A percentile compares a stretch with the other conserved stretches of the same genome.
Evolutionary conservation across 1,140 invertebrate genomes (phyloP).

Genomic region (Lethocerus indicus): DNA sequence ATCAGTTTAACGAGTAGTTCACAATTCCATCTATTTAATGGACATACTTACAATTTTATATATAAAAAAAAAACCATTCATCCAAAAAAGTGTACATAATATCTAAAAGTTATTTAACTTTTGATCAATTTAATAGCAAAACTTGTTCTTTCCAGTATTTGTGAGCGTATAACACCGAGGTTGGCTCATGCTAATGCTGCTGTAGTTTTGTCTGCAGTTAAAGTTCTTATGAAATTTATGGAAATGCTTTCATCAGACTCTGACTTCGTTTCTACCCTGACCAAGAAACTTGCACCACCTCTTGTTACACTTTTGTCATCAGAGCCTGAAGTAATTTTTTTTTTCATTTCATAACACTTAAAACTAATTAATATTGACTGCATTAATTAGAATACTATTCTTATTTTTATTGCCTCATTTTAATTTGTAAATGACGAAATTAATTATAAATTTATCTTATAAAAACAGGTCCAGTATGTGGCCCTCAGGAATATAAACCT

Average conservation of each 20-base stretch:
- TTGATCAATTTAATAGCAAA: too few relatives aligned
- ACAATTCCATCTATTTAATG: too few relatives aligned
- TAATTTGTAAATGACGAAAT: too few relatives aligned
- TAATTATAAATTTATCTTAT: neutral
- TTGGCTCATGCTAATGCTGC: slow-evolving; percentile 98
- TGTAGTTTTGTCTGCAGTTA: slow-evolving; percentile 97
- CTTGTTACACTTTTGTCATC: slow-evolving; percentile 94
- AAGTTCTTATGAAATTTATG: slow-evolving; percentile 95
- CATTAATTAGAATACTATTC: neutral
- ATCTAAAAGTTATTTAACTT: too few relatives aligned
- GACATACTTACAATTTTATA: too few relatives aligned
- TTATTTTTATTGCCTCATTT: neutral
- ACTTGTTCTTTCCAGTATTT: slow-evolving; percentile 52
- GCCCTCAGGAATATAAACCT: slow-evolving; percentile 97
- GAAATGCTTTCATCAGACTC: slow-evolving; percentile 87
- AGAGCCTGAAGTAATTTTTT: slow-evolving; percentile 64
- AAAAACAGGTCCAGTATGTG: slow-evolving; percentile 75
- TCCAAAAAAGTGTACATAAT: too few relatives aligned
- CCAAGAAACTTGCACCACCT: slow-evolving; percentile 96
- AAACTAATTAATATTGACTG: neutral
- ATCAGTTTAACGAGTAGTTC: too few relatives aligned
- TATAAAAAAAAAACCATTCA: too few relatives aligned
- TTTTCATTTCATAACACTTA: neutral
- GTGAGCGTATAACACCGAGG: slow-evolving; percentile 93
- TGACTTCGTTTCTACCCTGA: slow-evolving; percentile 86